Percentiles rank a stretch among this genome's conserved stretches.
Conservation (phyloP, 2,797 vertebrate species). For the Spheniscus humboldti region DNA sequence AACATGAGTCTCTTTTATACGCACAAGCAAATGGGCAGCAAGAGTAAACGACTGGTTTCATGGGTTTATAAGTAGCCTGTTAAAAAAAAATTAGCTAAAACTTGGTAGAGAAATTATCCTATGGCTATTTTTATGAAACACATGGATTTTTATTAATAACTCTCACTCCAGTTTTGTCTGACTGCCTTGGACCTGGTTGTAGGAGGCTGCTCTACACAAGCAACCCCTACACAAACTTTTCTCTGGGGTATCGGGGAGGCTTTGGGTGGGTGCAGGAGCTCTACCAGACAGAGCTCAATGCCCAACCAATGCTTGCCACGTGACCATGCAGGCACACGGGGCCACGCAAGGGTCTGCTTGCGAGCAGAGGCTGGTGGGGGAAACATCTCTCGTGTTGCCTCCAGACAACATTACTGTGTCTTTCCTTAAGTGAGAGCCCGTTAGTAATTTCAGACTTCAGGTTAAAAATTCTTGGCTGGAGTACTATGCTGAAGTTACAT, state of each 20-base stretch:
- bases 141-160: not conserved
- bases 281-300: not conserved
- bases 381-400: not conserved
- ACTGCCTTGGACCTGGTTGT: not conserved
- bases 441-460: not conserved
- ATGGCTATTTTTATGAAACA: not conserved
- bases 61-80: not conserved
- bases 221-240: accelerated
- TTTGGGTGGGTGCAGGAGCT: not conserved
- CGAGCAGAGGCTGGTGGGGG: not conserved
- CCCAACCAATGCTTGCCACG: accelerated
- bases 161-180: not conserved
- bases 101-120: not conserved
- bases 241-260: accelerated
- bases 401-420: not conserved
- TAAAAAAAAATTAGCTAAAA: not conserved
- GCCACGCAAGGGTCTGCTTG: no score
- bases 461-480: not conserved
- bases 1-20: not conserved
- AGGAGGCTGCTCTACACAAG: not conserved
- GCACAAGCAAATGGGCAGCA: not conserved
- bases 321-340: accelerated
- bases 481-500: not conserved
- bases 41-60: not conserved
- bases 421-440: not conserved